Base-by-base conservation (phyloP, 1,140 invertebrate genomes). In the Chrysoperla carnea region DNA sequence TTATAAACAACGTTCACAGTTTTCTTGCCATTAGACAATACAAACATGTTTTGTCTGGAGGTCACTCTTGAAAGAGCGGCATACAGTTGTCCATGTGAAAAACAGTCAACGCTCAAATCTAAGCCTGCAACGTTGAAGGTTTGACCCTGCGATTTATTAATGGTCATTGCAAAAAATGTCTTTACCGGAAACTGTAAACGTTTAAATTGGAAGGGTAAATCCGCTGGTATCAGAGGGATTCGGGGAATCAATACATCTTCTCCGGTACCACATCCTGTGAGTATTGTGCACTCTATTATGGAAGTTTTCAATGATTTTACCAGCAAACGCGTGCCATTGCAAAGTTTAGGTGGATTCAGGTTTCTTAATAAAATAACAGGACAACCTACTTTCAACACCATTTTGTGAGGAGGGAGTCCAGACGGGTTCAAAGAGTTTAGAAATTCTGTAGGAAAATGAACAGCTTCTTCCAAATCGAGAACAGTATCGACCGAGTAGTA, bases 91-190 rank as follows among this genome's bases (percentile, higher is more conserved):
- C 17, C 17, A 23, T 23, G 17, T 23, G 17, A 23, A 23, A 23
- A 23, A 23, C 17, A 23, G 17, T 23, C 5, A 23, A 23, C 17
- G 17, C 17, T 23, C 2, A 23, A 23, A 23, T 23, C 17, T 23
- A 23, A 23, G 2, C 2, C 17, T 23, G 2, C 2, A n/a, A 36
- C 33, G 9, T 38, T 38, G 4, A 38, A 2, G 5, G 33, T n/a
- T 13, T 36, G 6, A n/a, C 33, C 2, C 33, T 36, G 31, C 9
- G 6, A 36, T n/a, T 33, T 33, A 23, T 23, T 69, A 37, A 67
- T 66, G 13, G 62, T 60, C 54, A 72, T 64, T 14, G 61, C 58
- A 52, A 71, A 28, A 66, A 63, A 9, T 70, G 48, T 46, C 48
- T 37, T 28, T 23, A 64, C 44, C 23, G 59, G 59, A 53, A 70